Percentiles rank a stretch among this genome's conserved stretches.
These are phyloP conservation scores for Hanleya hanleyi DNA, from an alignment of 2,888 invertebrate genomes.

Conservation along the genomic window DNA sequence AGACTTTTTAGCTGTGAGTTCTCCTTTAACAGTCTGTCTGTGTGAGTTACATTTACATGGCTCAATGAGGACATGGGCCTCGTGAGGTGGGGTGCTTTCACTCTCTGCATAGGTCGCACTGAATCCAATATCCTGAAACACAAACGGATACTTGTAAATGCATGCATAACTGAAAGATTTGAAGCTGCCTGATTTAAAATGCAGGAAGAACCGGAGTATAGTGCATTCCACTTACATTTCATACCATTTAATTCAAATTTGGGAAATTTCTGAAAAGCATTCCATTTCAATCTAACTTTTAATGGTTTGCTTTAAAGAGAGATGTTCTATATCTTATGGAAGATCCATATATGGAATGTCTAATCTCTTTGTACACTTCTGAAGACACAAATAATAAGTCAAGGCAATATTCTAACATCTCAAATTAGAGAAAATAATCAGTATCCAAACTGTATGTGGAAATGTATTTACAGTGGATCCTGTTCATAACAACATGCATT, in stretches of 20 bases:
- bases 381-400: too few relatives aligned
- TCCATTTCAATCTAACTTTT: not conserved
- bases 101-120: slow-evolving; percentile 55
- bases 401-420: too few relatives aligned
- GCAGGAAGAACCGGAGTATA: not conserved
- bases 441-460: too few relatives aligned
- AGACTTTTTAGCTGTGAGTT: slow-evolving; percentile 61
- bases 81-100: slow-evolving; percentile 36
- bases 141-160: not conserved
- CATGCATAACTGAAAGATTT: not conserved
- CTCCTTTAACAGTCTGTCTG: slow-evolving; percentile 62
- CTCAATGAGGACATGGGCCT: slow-evolving; percentile 56
- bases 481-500: too few relatives aligned
- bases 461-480: too few relatives aligned
- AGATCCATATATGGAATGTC: too few relatives aligned
- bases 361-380: too few relatives aligned
- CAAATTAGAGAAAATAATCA: too few relatives aligned
- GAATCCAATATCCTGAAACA: slow-evolving; percentile 64
- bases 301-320: too few relatives aligned
- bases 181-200: not conserved
- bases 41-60: slow-evolving; percentile 68
- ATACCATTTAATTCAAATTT: not conserved
- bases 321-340: too few relatives aligned
- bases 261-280: not conserved
- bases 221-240: not conserved